Conservation (phyloP, 1,140 invertebrate species). For the Hyposmocoma kahamanoa region DNA sequence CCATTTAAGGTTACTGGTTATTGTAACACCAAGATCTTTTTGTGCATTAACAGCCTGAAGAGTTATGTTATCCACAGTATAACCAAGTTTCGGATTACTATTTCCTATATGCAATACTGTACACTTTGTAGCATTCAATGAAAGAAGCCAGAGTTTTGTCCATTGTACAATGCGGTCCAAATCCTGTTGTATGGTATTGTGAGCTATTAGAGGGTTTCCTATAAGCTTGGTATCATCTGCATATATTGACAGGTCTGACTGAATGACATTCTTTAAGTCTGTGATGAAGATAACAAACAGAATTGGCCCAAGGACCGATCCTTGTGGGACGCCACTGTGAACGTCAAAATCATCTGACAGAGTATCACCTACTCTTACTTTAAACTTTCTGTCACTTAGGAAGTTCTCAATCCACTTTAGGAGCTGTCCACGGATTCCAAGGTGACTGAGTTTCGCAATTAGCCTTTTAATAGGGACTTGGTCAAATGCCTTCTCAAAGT, state of each 20-base stretch:
- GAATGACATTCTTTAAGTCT: background rate
- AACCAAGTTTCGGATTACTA: too few relatives aligned
- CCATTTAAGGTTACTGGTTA: too few relatives aligned
- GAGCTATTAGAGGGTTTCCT: background rate
- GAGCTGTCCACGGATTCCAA: slow-evolving; percentile 9
- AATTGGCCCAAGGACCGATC: slow-evolving; percentile 5
- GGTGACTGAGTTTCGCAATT: slow-evolving; percentile 7
- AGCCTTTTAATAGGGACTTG: slow-evolving; percentile 9
- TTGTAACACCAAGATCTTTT: too few relatives aligned
- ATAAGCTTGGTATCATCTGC: background rate
- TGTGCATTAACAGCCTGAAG: too few relatives aligned
- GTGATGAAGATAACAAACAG: background rate
- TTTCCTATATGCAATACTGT: background rate
- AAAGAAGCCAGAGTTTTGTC: background rate
- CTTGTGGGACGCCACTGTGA: slow-evolving; percentile 6
- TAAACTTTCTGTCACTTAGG: slow-evolving; percentile 5
- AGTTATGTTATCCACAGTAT: too few relatives aligned
- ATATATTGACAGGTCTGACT: background rate
- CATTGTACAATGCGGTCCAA: background rate
- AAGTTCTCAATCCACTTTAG: slow-evolving; percentile 15
- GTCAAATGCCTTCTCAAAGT: slow-evolving; percentile 16
- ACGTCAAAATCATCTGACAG: background rate
- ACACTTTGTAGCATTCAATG: background rate
- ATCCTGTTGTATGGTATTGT: background rate
- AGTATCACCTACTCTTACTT: slow-evolving; percentile 10